These are phyloP conservation scores for Tauraco erythrolophus DNA, from an alignment of 2,113 vertebrate genomes.

Conservation along the genomic window DNA sequence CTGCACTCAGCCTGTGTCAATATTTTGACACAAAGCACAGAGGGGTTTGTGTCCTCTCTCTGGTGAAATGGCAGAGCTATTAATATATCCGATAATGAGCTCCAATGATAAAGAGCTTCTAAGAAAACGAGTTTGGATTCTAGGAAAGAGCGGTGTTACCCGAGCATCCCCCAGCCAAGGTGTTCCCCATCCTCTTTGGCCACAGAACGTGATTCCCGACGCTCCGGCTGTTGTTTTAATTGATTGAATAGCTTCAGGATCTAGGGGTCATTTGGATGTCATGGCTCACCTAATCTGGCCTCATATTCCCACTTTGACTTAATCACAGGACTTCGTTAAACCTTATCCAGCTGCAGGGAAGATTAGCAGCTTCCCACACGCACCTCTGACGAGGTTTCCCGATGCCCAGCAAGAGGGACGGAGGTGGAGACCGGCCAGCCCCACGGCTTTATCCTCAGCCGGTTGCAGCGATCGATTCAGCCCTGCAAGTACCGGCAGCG, in stretches of 20 bases:
- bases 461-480: accelerated
- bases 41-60: not conserved
- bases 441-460: accelerated
- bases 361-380: not conserved
- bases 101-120: not conserved
- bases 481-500: not conserved
- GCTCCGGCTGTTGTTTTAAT: not conserved
- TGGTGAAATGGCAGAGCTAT: not conserved
- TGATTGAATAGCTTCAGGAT: not conserved
- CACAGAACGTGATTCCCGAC: not conserved
- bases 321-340: not conserved
- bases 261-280: not conserved
- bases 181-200: not conserved
- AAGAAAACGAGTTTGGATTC: not conserved
- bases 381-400: not conserved
- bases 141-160: not conserved
- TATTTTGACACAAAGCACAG: not conserved
- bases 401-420: not conserved
- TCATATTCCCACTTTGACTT: not conserved
- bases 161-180: accelerated
- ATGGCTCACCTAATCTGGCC: not conserved
- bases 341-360: not conserved
- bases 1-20: not conserved
- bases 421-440: not conserved
- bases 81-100: not conserved